phyloP scores from a whole-genome alignment of 2,888 invertebrate species.

The Alcis repandata region DNA sequence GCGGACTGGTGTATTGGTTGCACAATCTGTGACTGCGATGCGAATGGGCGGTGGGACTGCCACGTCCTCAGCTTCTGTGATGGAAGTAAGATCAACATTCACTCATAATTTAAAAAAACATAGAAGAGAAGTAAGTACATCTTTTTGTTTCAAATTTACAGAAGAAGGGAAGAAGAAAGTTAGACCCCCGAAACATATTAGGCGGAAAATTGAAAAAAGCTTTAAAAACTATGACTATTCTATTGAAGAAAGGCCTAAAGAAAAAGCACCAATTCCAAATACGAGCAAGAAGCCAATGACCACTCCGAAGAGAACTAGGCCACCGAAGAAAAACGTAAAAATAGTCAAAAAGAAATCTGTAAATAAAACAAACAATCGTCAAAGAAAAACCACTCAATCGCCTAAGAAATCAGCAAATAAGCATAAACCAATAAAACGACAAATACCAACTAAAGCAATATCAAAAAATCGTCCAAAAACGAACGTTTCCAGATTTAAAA shows the following conservation, averaged over 20 bases:
- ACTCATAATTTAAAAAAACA: neutral
- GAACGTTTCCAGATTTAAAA: constrained; percentile 28
- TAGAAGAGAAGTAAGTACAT: neutral
- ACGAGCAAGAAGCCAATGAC: constrained; percentile 7
- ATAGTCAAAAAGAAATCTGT: neutral
- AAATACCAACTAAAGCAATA: neutral
- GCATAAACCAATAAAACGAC: neutral
- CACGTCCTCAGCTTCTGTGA: constrained; percentile 75
- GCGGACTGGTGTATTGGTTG: constrained; percentile 79
- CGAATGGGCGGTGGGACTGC: constrained; percentile 73
- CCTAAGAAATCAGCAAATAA: constrained; percentile 14
- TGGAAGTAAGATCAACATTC: constrained; percentile 59
- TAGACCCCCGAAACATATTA: constrained; percentile 6
- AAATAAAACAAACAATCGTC: constrained; percentile 38
- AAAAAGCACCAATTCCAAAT: constrained; percentile 5
- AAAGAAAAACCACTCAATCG: constrained; percentile 7
- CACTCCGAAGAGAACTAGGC: constrained; percentile 9
- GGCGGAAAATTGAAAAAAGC: constrained; percentile 9
- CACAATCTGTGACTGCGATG: constrained; percentile 75
- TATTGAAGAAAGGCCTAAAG: neutral
- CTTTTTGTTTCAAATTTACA: constrained; percentile 22
- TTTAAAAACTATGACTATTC: constrained; percentile 7
- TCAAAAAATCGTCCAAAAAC: constrained; percentile 2
- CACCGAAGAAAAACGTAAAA: constrained; percentile 13
- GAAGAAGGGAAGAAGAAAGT: constrained; percentile 35